Conservation (phyloP, 2,888 invertebrate species). For the Bibio marci region DNA sequence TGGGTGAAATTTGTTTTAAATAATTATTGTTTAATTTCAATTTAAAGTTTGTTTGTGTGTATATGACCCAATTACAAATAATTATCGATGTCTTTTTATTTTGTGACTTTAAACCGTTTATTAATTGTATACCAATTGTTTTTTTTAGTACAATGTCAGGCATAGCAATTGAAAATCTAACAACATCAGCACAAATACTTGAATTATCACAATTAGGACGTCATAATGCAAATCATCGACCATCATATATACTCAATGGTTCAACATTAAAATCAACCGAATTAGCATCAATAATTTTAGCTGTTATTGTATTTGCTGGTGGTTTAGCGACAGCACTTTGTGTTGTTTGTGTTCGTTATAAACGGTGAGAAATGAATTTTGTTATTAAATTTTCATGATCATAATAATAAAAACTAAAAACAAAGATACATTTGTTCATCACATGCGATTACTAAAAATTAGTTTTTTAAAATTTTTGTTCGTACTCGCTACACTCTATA, state of each 20-base stretch:
- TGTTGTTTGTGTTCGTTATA: slow-evolving; percentile 48
- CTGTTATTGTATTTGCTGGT: slow-evolving; percentile 65
- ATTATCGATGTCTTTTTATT: too few relatives aligned
- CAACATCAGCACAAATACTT: slow-evolving; percentile 47
- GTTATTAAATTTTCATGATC: neutral
- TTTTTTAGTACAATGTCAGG: slow-evolving; percentile 40
- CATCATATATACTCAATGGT: slow-evolving; percentile 26
- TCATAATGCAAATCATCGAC: slow-evolving; percentile 26
- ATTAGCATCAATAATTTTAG: slow-evolving; percentile 62
- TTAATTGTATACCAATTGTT: slow-evolving; percentile 8
- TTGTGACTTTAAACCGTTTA: too few relatives aligned
- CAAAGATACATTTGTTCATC: neutral
- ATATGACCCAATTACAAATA: too few relatives aligned
- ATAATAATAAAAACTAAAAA: neutral
- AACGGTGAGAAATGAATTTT: slow-evolving; percentile 19
- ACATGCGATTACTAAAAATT: neutral
- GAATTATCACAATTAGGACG: slow-evolving; percentile 33
- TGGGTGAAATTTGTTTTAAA: too few relatives aligned
- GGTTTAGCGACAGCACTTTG: slow-evolving; percentile 64
- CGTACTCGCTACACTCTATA: too few relatives aligned
- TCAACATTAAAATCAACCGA: slow-evolving; percentile 47
- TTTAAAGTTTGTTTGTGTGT: too few relatives aligned
- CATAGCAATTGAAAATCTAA: slow-evolving; percentile 40
- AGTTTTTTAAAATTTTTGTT: neutral
- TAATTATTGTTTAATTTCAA: too few relatives aligned